A percentile compares a stretch with the other conserved stretches of the same genome.
Conservation (phyloP, 2,888 invertebrate species). For the Drosophila ustulata region DNA sequence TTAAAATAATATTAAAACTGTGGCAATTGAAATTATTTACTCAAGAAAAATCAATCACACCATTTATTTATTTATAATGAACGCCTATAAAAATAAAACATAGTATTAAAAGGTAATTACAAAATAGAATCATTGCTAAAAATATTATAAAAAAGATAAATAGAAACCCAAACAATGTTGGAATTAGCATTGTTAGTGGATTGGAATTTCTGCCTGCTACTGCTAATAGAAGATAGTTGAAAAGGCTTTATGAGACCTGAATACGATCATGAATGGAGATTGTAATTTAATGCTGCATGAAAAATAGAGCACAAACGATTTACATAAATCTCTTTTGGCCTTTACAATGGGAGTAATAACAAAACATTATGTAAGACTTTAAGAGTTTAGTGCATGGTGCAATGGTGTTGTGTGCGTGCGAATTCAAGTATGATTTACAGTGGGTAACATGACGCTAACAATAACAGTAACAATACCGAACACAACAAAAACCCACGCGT, state of each 20-base stretch:
- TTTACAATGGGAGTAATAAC: neutral
- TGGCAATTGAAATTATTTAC: no score
- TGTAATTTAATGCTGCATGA: neutral
- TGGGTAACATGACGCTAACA: constrained; percentile 7
- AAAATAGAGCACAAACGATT: neutral
- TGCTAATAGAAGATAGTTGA: no score
- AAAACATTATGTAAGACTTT: constrained; percentile 7
- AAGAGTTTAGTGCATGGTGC: constrained; percentile 16
- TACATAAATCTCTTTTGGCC: neutral
- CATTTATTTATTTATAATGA: no score
- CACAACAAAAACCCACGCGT: neutral
- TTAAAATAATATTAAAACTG: no score
- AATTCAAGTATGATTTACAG: constrained; percentile 7
- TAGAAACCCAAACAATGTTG: no score
- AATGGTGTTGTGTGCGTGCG: neutral
- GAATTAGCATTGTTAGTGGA: no score
- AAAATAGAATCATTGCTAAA: no score
- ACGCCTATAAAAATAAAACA: no score
- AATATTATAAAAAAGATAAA: no score
- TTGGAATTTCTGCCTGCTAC: no score
- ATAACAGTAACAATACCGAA: constrained; percentile 4
- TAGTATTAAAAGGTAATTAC: no score
- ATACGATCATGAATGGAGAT: neutral
- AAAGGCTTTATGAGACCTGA: neutral
- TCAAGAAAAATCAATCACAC: no score